Evolutionary conservation across 1,140 invertebrate genomes (phyloP).

Genomic region (Leptopilina boulardi): DNA sequence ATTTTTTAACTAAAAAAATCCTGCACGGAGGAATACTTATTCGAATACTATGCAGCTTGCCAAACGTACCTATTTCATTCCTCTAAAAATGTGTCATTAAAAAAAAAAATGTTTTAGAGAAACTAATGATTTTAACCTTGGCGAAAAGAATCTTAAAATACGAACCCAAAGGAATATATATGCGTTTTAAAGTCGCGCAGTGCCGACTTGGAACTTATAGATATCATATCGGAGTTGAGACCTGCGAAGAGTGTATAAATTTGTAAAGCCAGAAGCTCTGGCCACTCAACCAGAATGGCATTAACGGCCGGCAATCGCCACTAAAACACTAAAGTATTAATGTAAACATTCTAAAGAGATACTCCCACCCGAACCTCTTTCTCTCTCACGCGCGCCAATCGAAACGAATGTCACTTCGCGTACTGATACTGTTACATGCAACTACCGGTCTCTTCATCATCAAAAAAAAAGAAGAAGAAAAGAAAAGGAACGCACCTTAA

Average conservation of each 20-base stretch:
- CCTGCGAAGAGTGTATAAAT: slow-evolving; percentile 71
- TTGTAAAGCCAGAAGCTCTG: slow-evolving; percentile 71
- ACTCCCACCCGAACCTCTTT: slow-evolving; percentile 57
- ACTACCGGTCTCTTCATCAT: slow-evolving; percentile 21
- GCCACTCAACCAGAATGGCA: slow-evolving; percentile 69
- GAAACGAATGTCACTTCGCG: slow-evolving; percentile 15
- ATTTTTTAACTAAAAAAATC: no score
- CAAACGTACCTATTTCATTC: no score
- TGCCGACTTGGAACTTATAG: slow-evolving; percentile 52
- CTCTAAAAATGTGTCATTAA: no score
- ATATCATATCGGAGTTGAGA: slow-evolving; percentile 70
- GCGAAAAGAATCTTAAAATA: not conserved
- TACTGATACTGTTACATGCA: slow-evolving; percentile 3
- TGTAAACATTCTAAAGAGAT: slow-evolving; percentile 76
- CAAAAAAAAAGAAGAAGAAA: not conserved
- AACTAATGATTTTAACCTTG: no score
- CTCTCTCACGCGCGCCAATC: slow-evolving; percentile 48
- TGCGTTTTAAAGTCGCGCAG: slow-evolving; percentile 40
- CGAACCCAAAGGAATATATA: slow-evolving; percentile 33
- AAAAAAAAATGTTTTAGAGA: no score
- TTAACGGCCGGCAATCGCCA: slow-evolving; percentile 73
- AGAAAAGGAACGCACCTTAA: not conserved
- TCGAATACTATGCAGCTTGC: no score
- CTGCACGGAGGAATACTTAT: no score
- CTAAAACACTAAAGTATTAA: slow-evolving; percentile 75